Evolutionary conservation across 1,140 invertebrate species (phyloP), one percentile per base, ranked within the genome.

Genomic region (Saccostrea echinata): DNA sequence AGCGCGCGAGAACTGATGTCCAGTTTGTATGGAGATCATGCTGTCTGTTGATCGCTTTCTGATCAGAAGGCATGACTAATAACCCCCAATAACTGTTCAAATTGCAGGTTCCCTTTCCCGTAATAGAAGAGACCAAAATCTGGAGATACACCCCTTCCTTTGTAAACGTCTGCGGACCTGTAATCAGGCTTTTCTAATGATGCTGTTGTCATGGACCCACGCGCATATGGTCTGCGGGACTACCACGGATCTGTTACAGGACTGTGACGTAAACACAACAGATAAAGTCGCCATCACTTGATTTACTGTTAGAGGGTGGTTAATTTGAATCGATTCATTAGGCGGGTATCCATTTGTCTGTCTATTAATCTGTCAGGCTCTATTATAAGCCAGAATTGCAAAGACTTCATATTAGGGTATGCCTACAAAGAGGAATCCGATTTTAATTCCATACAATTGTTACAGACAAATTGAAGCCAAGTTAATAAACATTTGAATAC

Each of bases 61-160:
- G 68, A 76, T 76, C 68, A 76, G 68, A 76, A 76, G 18, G 24
- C 68, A 30, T 76, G 68, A 76, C 68, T 76, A 76, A 76, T 76
- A 76, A 30, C 68, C 68, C 64, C 24, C 68, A 76, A 76, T 76
- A 76, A 76, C 68, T 76, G 68, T 76, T 76, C 68, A 76, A 71
- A 76, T 76, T 76, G 68, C 68, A 76, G 68, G 68, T 76, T 76
- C 68, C 30, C 68, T 27, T 33, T 76, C 24, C 27, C 9, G 68
- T 76, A 76, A 76, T 35, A 76, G 68, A 76, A 76, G 68, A 76
- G 2, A 76, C 27, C 68, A 33, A 30, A 76, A 33, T 30, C 6
- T 30, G 68, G 68, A 27, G 68, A 11, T 33, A 76, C 68, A 33
- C 68, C 68, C 68, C 68, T 9, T 76, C 27, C 68, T 30, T 76